A percentile compares a stretch with the other conserved stretches of the same genome.
Conservation (phyloP, 1,140 invertebrate genomes). For the Drosophila parabipectinata region DNA sequence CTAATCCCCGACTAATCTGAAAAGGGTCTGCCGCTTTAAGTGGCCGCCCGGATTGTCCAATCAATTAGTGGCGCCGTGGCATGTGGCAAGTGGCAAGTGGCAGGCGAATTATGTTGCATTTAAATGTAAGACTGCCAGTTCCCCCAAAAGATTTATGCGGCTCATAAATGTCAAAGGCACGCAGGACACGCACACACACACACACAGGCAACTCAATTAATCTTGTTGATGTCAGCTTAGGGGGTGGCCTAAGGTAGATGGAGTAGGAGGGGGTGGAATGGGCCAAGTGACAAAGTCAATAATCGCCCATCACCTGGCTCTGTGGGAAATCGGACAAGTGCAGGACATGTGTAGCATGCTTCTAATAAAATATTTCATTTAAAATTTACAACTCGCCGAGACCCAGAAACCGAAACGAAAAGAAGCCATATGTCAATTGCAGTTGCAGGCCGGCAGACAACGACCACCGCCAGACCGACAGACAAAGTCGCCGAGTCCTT, state of each 20-base stretch:
- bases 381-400: slow-evolving; percentile 64
- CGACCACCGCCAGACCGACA: slow-evolving; percentile 1
- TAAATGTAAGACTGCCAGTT: slow-evolving; percentile 31
- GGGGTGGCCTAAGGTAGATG: too few species aligned
- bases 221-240: slow-evolving; percentile 69
- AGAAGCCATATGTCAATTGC: slow-evolving; percentile 82
- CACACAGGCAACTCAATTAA: slow-evolving; percentile 50
- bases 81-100: slow-evolving; percentile 37
- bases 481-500: slow-evolving; percentile 16
- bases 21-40: slow-evolving; percentile 15
- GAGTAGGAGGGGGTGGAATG: neutral
- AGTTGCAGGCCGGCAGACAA: slow-evolving; percentile 52
- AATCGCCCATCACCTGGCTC: slow-evolving; percentile 56
- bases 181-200: slow-evolving; percentile 32
- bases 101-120: slow-evolving; percentile 62
- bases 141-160: slow-evolving; percentile 63
- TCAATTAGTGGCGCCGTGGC: slow-evolving; percentile 37
- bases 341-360: slow-evolving; percentile 33
- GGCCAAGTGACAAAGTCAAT: slow-evolving; percentile 44
- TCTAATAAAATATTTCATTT: slow-evolving; percentile 81
- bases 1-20: slow-evolving; percentile 39
- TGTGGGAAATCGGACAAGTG: slow-evolving; percentile 62
- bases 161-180: slow-evolving; percentile 77
- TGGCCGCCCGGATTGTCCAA: slow-evolving; percentile 34
- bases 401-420: slow-evolving; percentile 51